Evolutionary conservation across 2,888 invertebrate genomes (phyloP), one percentile per base, ranked within the genome.

Genomic region (Clusia tigrina): DNA sequence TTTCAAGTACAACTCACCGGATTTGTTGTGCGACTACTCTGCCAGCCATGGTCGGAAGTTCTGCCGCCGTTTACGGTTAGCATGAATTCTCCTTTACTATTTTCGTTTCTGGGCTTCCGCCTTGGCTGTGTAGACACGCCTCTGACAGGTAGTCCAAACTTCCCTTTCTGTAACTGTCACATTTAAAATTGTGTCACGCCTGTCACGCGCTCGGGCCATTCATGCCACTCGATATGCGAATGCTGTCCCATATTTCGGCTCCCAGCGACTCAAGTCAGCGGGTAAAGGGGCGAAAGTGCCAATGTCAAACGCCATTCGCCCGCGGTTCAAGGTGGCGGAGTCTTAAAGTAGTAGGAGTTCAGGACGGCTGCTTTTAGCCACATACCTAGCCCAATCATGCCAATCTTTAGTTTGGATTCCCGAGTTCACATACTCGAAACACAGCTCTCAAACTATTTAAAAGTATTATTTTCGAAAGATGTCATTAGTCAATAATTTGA

Each of bases 161-260:
- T 58, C 51, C 58, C 58, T 58, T 58, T 58, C 51, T 25, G 26
- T 32, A 26, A 70, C 70, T 73, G 64, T 56, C 61, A 70, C 58
- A 66, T 67, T 58, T 52, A 15, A 59, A 74, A 74, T 72, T 75
- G 75, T 74, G 74, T 74, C 74, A 75, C 69, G 70, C 70, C 67
- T 42, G 26, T 55, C 37, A 67, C 71, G 60, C 55, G 46, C 48
- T 38, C 18, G n/a, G n/a, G n/a, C n/a, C n/a, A n/a, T n/a, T n/a
- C n/a, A n/a, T n/a, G n/a, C n/a, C n/a, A 2, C 17, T 60, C 54
- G 26, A 24, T 72, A 74, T 73, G 73, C 74, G 69, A 62, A 68
- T 67, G 71, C 69, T 73, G 73, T 73, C 65, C 74, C 67, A 71
- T 59, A 53, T 32, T 64, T 73, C 37, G 32, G n/a, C n/a, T n/a